Percentiles rank a stretch among this genome's conserved stretches.
Evolutionary conservation across 1,140 invertebrate genomes (phyloP).

Genomic region (Prorops nasuta): DNA sequence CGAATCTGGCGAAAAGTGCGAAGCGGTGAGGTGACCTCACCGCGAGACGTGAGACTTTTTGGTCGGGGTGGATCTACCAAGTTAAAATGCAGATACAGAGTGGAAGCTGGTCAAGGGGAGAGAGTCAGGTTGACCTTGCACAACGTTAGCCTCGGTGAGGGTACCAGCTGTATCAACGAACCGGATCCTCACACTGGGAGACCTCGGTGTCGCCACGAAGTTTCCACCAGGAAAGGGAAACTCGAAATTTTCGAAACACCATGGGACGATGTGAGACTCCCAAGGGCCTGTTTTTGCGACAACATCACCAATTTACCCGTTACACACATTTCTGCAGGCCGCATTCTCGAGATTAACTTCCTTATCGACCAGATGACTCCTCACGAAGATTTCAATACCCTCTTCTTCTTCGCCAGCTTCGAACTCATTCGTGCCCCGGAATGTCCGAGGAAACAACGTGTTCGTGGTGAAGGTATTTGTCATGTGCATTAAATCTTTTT

Average conservation of each 20-base stretch:
- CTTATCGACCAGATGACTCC: slow-evolving; percentile 65
- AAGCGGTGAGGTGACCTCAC: slow-evolving; percentile 66
- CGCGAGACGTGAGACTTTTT: slow-evolving; percentile 73
- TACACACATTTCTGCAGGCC: slow-evolving; percentile 64
- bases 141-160: slow-evolving; percentile 70
- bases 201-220: slow-evolving; percentile 58
- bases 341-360: slow-evolving; percentile 65
- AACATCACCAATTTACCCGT: slow-evolving; percentile 64
- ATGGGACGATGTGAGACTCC: slow-evolving; percentile 64
- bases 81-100: slow-evolving; percentile 72
- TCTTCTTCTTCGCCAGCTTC: slow-evolving; percentile 69
- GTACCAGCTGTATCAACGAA: slow-evolving; percentile 65
- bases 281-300: slow-evolving; percentile 69
- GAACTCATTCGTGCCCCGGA: slow-evolving; percentile 65
- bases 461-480: slow-evolving; percentile 56
- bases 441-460: slow-evolving; percentile 65
- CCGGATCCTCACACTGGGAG: slow-evolving; percentile 71
- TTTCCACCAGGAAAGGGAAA: slow-evolving; percentile 58
- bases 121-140: slow-evolving; percentile 67
- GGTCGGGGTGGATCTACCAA: slow-evolving; percentile 73
- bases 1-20: slow-evolving; percentile 59
- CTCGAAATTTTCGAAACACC: slow-evolving; percentile 65
- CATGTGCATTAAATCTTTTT: not conserved
- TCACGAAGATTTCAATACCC: slow-evolving; percentile 68
- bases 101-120: slow-evolving; percentile 67